Conservation (phyloP, 2,888 invertebrate genomes). For the Phytoseiulus persimilis region DNA sequence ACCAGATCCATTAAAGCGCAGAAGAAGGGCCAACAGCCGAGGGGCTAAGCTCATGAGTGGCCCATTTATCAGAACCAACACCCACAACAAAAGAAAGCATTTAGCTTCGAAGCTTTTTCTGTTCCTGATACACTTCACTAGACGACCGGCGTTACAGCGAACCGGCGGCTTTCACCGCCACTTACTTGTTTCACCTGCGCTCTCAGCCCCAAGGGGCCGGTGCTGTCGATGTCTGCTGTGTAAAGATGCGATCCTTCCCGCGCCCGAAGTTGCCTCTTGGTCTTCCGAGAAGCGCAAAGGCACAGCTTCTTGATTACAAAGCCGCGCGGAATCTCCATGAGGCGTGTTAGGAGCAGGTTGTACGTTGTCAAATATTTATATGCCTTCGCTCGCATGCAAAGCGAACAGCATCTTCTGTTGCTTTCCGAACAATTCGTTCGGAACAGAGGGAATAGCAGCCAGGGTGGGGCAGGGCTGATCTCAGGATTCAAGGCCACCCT, state of each 20-base stretch:
- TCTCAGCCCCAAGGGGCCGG: not conserved
- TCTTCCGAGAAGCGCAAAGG: no score
- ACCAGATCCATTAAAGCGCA: not conserved
- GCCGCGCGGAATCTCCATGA: not conserved
- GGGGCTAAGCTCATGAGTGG: not conserved
- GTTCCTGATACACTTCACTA: not conserved
- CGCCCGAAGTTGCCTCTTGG: not conserved
- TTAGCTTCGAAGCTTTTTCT: not conserved
- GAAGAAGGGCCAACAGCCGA: not conserved
- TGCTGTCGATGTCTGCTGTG: not conserved
- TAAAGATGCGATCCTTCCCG: not conserved
- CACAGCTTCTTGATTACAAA: not conserved
- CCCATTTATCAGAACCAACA: constrained; percentile 5
- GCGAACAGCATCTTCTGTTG: not conserved
- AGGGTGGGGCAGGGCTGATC: not conserved
- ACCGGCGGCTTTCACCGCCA: no score
- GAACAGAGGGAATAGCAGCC: not conserved
- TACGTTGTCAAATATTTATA: not conserved
- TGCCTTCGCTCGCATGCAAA: not conserved
- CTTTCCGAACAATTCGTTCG: not conserved
- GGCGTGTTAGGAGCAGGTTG: not conserved
- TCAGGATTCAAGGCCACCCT: not conserved
- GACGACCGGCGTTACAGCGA: no score
- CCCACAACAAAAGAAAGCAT: not conserved
- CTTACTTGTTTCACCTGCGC: not conserved